A percentile compares a stretch with the other conserved stretches of the same genome.
phyloP scores from a whole-genome alignment of 2,113 vertebrate species.

The Leptobrachium ailaonicum region DNA sequence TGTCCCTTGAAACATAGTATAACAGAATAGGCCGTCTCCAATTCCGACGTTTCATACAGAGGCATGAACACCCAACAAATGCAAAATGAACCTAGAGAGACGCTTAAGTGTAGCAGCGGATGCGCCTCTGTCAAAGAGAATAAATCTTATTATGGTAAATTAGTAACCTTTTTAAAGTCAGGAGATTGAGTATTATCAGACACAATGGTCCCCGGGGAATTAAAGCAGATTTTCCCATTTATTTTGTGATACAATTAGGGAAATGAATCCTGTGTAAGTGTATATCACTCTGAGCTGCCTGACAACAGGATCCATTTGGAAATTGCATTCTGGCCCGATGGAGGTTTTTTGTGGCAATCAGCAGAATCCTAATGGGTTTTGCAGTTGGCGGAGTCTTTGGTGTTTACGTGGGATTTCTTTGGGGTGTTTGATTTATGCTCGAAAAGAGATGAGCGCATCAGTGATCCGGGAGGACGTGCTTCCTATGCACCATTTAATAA shows the following conservation, averaged over 20 bases:
- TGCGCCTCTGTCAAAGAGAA: too few relatives aligned
- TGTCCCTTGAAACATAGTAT: too few relatives aligned
- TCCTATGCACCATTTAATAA: neutral
- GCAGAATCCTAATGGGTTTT: constrained; percentile 1
- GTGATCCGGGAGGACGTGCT: neutral
- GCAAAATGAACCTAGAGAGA: too few relatives aligned
- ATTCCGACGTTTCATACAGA: too few relatives aligned
- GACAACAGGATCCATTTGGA: neutral
- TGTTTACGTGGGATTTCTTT: neutral
- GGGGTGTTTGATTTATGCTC: neutral
- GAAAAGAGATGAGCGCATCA: neutral
- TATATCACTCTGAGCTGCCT: neutral
- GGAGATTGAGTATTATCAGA: too few relatives aligned
- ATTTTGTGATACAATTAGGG: too few relatives aligned
- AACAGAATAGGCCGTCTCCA: too few relatives aligned
- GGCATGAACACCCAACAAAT: too few relatives aligned
- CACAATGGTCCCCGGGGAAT: neutral
- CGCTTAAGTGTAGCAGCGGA: too few relatives aligned
- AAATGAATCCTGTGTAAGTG: neutral
- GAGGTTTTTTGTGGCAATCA: neutral
- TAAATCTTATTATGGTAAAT: too few relatives aligned
- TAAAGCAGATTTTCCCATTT: neutral
- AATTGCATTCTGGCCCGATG: neutral
- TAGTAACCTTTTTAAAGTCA: too few relatives aligned
- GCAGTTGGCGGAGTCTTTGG: neutral